phyloP scores from a whole-genome alignment of 1,140 invertebrate genomes.

The Trinorchestia longiramus region DNA sequence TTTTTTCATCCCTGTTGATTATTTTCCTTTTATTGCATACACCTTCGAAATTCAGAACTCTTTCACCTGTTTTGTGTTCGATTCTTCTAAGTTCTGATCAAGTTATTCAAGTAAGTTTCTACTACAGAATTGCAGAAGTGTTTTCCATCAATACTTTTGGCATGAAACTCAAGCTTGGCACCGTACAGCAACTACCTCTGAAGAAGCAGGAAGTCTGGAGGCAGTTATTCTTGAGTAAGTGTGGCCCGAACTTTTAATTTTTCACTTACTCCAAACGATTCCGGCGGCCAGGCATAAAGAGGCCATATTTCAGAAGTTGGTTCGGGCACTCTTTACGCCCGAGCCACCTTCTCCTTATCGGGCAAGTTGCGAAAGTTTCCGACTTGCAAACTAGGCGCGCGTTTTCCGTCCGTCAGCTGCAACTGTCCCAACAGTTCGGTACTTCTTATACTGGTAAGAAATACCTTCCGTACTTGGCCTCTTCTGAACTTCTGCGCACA shows the following conservation, averaged over 20 bases:
- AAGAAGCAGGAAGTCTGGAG: not conserved
- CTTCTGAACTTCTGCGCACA: not conserved
- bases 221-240: not conserved
- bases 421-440: slow-evolving; percentile 14
- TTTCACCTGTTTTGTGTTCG: too few relatives aligned
- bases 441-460: slow-evolving; percentile 7
- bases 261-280: slow-evolving; percentile 8
- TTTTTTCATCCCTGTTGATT: too few relatives aligned
- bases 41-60: too few relatives aligned
- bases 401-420: slow-evolving; percentile 53
- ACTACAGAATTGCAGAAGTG: too few relatives aligned
- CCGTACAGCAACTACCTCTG: not conserved
- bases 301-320: slow-evolving; percentile 31
- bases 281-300: slow-evolving; percentile 1
- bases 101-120: too few relatives aligned
- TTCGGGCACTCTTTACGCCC: not conserved
- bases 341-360: slow-evolving; percentile 34
- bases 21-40: too few relatives aligned
- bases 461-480: not conserved
- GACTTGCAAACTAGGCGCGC: slow-evolving; percentile 50
- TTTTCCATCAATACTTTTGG: not conserved
- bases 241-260: slow-evolving; percentile 7
- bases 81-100: too few relatives aligned
- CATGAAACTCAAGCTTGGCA: not conserved
- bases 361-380: slow-evolving; percentile 29